Percentiles rank a stretch among this genome's conserved stretches.
phyloP scores from a whole-genome alignment of 2,888 invertebrate species.

The Tipula unca region DNA sequence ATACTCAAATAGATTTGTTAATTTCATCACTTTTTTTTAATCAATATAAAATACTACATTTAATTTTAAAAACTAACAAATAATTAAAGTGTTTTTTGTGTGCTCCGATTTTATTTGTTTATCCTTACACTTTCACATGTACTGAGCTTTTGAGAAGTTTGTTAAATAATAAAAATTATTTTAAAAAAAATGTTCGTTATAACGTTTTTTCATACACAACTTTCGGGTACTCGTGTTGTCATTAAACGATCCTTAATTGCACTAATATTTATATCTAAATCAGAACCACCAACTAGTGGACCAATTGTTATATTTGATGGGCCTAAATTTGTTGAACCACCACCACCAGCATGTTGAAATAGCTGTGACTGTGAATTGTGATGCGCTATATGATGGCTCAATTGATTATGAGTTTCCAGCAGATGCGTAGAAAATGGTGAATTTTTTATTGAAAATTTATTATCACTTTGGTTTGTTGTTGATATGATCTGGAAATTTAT shows the following conservation, averaged over 20 bases:
- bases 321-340: background rate
- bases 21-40: constrained; percentile 1
- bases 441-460: constrained; percentile 15
- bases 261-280: constrained; percentile 58
- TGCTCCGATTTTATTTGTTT: background rate
- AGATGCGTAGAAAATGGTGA: background rate
- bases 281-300: background rate
- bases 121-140: background rate
- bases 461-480: background rate
- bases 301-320: background rate
- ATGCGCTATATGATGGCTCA: background rate
- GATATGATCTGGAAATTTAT: background rate
- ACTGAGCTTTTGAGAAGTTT: background rate
- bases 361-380: constrained; percentile 1
- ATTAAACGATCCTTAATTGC: constrained; percentile 81
- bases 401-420: constrained; percentile 15
- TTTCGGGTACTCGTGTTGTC: constrained; percentile 79
- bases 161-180: too few relatives aligned
- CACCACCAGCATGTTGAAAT: background rate
- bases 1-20: background rate
- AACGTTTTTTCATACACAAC: constrained; percentile 60
- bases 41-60: constrained; percentile 14
- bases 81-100: background rate
- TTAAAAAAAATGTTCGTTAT: background rate
- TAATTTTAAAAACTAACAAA: background rate